phyloP scores from a whole-genome alignment of 2,113 vertebrate genomes.

The Serinus canaria region DNA sequence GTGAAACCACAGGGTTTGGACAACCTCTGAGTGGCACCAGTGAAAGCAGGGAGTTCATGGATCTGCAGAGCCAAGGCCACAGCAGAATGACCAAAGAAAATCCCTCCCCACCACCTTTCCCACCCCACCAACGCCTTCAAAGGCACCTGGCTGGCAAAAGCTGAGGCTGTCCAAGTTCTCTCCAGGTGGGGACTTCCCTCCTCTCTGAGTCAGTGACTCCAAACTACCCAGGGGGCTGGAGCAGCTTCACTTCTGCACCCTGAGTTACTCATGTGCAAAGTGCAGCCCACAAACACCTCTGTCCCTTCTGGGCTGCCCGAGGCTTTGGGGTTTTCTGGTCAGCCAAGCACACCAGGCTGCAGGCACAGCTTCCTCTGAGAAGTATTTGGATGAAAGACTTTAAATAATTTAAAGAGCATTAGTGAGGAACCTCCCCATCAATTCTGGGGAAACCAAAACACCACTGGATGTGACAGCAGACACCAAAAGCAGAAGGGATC shows the following conservation, averaged over 20 bases:
- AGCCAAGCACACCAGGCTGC: background rate
- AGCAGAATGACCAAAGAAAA: background rate
- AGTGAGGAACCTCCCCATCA: background rate
- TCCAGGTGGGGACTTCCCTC: conserved; percentile 5
- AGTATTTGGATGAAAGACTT: background rate
- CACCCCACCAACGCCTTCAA: background rate
- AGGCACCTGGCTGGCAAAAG: background rate
- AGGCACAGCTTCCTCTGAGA: background rate
- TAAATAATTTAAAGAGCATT: background rate
- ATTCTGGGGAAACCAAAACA: background rate
- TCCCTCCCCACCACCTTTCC: background rate
- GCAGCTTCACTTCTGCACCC: background rate
- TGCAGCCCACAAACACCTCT: background rate
- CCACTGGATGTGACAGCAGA: background rate
- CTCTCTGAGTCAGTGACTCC: background rate
- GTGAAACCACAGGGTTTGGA: background rate
- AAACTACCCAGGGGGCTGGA: background rate
- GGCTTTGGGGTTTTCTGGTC: background rate
- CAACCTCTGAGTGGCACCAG: background rate
- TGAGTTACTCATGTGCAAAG: background rate
- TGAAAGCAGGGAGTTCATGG: accelerated
- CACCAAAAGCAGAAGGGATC: background rate
- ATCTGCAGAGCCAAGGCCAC: background rate
- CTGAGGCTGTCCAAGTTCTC: background rate
- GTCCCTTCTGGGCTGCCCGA: background rate